Evolutionary conservation across 2,888 invertebrate genomes (phyloP), one percentile per base, ranked within the genome.

Genomic region (Philhelius pedissequus): DNA sequence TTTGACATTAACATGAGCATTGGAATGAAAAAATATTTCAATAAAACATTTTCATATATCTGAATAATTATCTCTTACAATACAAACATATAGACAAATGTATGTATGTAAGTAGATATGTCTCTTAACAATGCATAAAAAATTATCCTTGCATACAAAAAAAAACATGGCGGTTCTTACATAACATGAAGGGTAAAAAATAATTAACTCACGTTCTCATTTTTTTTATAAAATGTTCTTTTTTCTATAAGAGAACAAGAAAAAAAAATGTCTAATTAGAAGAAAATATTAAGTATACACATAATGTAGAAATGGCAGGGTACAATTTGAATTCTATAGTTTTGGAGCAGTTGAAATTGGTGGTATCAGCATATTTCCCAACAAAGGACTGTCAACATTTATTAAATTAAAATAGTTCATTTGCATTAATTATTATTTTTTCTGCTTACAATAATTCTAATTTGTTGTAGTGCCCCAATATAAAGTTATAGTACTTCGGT

Each of bases 1-100:
- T 62, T 40, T 62, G 60, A 62, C 43, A 43, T 62, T 43, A 43
- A 62, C 60, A 62, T 62, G 60, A 43, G 40, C 43, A 62, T 43
- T 18, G 60, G 15, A 43, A 27, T 62, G 43, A 43, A 58, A 52
- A 58, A 58, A 58, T 38, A 38, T 62, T 40, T 27, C 18, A 62
- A 27, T 60, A 62, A 62, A 62, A 62, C 27, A 62, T 62, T 40
- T 62, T 27, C 27, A 58, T 38, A 15, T 25, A 58, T 58, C 8
- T 58, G 56, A 20, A 58, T 35, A 30, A 40, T 40, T 40, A 25
- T 58, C 58, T 9, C 4, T 58, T 58, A 38, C 20, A 2, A 35
- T n/a, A n/a, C n/a, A n/a, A n/a, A n/a, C n/a, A 43, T 8, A 43
- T 8, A 3, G 2, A 13, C 7, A 25, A 7, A 8, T 9, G 3